Conservation (phyloP, 1,140 invertebrate genomes). For the Danaus plexippus region DNA sequence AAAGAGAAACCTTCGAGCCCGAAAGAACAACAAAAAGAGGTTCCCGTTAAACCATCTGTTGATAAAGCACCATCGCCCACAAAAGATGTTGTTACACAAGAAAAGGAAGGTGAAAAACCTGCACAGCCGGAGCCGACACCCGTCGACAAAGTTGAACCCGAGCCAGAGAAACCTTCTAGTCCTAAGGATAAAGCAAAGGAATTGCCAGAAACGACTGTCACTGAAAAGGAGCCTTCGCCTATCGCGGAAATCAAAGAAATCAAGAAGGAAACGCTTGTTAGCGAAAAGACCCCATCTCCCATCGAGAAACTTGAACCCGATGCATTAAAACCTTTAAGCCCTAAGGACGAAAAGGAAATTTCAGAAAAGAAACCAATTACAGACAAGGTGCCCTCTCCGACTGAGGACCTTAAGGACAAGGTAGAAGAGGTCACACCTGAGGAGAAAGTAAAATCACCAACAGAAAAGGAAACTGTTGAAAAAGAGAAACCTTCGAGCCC, state of each 20-base stretch:
- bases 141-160: too few relatives aligned
- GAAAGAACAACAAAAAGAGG: too few relatives aligned
- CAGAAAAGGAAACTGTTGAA: conserved; percentile 2
- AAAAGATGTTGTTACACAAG: too few relatives aligned
- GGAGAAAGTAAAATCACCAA: conserved; percentile 12
- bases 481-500: conserved; percentile 13
- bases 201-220: too few relatives aligned
- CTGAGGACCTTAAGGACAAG: neutral
- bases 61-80: neutral
- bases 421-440: conserved; percentile 4
- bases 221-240: too few relatives aligned
- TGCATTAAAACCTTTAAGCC: neutral
- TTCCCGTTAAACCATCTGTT: too few relatives aligned
- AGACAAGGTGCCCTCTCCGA: neutral
- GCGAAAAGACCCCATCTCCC: neutral
- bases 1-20: too few relatives aligned
- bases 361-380: neutral
- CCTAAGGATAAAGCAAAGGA: too few relatives aligned
- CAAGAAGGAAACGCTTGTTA: neutral
- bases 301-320: neutral
- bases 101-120: too few relatives aligned
- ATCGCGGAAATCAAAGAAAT: too few relatives aligned
- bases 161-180: too few relatives aligned
- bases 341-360: neutral
- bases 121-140: too few relatives aligned